Evolutionary conservation across 2,888 invertebrate species (phyloP).

Genomic region (Trissoscelio sp.): DNA sequence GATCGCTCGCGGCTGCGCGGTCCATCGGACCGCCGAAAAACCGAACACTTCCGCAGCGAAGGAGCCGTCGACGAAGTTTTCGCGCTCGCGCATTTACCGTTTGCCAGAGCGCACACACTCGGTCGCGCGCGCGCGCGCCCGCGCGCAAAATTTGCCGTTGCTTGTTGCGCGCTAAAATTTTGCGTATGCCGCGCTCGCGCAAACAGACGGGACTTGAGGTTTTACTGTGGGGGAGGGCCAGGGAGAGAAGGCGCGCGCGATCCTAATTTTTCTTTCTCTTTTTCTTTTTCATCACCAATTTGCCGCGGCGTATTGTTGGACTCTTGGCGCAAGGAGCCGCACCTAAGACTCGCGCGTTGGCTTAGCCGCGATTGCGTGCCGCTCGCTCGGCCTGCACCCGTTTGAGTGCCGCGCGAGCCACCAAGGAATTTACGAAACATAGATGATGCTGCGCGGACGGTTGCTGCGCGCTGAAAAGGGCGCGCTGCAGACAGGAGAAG

Average conservation of each 20-base stretch:
- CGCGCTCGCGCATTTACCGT: constrained; percentile 41
- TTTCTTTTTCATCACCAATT: constrained; percentile 54
- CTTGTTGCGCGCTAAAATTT: constrained; percentile 37
- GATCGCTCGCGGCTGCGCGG: constrained; percentile 31
- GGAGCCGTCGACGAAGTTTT: constrained; percentile 27
- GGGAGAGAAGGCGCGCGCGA: constrained; percentile 6
- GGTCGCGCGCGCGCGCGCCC: constrained; percentile 2
- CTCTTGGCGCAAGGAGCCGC: constrained; percentile 30
- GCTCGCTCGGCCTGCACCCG: constrained; percentile 46
- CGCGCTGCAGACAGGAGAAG: constrained; percentile 7
- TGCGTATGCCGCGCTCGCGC: constrained; percentile 11
- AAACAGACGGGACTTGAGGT: neutral
- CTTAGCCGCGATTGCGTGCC: constrained; percentile 38
- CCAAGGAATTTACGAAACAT: constrained; percentile 46
- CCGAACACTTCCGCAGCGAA: constrained; percentile 16
- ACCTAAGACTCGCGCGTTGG: constrained; percentile 40
- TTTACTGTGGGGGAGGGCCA: neutral
- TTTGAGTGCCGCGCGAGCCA: constrained; percentile 56
- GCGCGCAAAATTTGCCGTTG: constrained; percentile 30
- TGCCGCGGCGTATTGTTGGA: constrained; percentile 17
- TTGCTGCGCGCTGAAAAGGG: constrained; percentile 19
- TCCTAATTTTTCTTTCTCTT: constrained; percentile 29
- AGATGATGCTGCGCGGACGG: constrained; percentile 44
- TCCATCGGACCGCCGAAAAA: constrained; percentile 23
- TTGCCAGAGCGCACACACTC: constrained; percentile 7